These are phyloP conservation scores for Argopecten irradians DNA, from an alignment of 1,140 invertebrate species.

Conservation along the genomic window DNA sequence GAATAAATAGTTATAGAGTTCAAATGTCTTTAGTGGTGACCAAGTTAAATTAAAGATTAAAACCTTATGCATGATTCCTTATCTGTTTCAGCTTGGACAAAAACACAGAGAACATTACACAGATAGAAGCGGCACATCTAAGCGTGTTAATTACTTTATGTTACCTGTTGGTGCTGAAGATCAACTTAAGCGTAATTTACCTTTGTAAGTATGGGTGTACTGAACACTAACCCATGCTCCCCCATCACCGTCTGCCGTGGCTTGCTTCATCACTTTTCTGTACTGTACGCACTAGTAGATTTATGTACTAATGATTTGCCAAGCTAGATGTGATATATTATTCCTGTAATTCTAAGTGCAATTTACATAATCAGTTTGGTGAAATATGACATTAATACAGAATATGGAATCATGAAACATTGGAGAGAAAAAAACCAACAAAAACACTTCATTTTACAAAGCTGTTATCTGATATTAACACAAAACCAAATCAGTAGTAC, in stretches of 20 bases:
- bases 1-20: too few relatives aligned
- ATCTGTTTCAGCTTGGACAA: conserved; percentile 70
- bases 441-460: too few relatives aligned
- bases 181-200: conserved; percentile 70
- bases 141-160: conserved; percentile 73
- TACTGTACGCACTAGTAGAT: not conserved
- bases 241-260: not conserved
- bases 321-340: conserved; percentile 16
- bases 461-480: too few relatives aligned
- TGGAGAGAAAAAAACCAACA: too few relatives aligned
- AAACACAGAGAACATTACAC: conserved; percentile 74
- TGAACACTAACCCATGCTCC: not conserved
- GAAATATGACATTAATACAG: not conserved
- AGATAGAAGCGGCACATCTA: conserved; percentile 73
- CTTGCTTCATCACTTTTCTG: not conserved
- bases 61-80: conserved; percentile 19
- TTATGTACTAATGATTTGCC: not conserved
- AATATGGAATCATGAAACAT: not conserved
- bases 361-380: conserved; percentile 7
- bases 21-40: too few relatives aligned
- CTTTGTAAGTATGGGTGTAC: conserved; percentile 74
- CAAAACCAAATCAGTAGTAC: too few relatives aligned
- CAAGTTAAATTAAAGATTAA: too few relatives aligned
- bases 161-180: conserved; percentile 72
- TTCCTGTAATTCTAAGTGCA: not conserved